These are phyloP conservation scores for Diarsia dahlii DNA, from an alignment of 2,888 invertebrate species.

Conservation along the genomic window DNA sequence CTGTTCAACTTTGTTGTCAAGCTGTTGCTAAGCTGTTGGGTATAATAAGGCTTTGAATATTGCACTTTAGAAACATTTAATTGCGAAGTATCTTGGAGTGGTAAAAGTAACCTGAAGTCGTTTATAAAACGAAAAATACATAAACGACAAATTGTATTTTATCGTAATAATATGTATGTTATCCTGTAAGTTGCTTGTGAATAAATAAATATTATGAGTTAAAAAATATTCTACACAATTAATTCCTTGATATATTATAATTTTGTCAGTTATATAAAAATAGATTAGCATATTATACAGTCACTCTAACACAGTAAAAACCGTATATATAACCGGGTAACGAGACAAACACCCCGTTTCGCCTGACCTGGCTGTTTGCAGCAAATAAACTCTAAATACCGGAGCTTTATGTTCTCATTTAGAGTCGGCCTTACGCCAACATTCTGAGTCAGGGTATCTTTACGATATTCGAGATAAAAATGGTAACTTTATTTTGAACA, in stretches of 20 bases:
- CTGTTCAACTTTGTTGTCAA: constrained; percentile 18
- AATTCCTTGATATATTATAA: too few relatives aligned
- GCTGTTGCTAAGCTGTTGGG: background rate
- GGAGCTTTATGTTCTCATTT: constrained; percentile 39
- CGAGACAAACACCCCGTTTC: background rate
- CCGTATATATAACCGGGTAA: constrained; percentile 4
- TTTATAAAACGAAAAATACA: too few relatives aligned
- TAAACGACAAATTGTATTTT: too few relatives aligned
- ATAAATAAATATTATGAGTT: too few relatives aligned
- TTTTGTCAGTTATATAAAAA: too few relatives aligned
- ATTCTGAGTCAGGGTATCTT: constrained; percentile 10
- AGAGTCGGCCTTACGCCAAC: constrained; percentile 8
- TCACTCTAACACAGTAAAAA: constrained; percentile 5
- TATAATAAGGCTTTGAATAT: background rate
- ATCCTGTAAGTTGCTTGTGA: too few relatives aligned
- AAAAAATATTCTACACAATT: too few relatives aligned
- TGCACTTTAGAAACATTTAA: background rate
- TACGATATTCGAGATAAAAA: background rate
- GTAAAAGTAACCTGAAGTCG: too few relatives aligned
- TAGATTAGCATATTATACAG: background rate
- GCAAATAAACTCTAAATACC: constrained; percentile 41
- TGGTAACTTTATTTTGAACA: background rate
- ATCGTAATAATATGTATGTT: too few relatives aligned
- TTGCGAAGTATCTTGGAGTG: background rate
- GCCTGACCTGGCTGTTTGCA: constrained; percentile 26